These are phyloP conservation scores for Leucopternis melanops DNA, from an alignment of 2,113 vertebrate genomes.

Conservation along the genomic window DNA sequence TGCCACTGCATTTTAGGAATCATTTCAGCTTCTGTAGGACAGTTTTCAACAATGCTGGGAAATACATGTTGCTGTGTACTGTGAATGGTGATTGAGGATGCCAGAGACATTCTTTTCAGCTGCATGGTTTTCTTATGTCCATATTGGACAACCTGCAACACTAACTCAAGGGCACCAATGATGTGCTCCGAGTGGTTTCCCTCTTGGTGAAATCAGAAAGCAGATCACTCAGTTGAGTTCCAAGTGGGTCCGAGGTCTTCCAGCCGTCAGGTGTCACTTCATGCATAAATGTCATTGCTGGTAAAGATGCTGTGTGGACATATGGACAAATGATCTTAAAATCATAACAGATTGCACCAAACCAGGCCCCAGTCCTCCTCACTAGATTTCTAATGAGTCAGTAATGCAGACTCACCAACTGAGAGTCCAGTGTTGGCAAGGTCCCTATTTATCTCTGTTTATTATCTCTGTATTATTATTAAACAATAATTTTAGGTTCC, in stretches of 20 bases:
- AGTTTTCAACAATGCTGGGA: conserved; percentile 1
- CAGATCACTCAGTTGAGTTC: background rate
- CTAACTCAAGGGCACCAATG: background rate
- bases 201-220: background rate
- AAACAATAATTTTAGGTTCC: background rate
- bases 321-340: background rate
- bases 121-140: background rate
- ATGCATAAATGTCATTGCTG: background rate
- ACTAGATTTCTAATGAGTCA: background rate
- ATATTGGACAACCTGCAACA: background rate
- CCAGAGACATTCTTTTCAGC: background rate
- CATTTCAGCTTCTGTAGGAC: conserved; percentile 49
- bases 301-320: background rate
- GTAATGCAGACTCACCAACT: background rate
- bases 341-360: background rate
- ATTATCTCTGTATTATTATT: background rate
- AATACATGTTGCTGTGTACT: conserved; percentile 43
- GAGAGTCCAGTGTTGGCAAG: background rate
- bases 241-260: background rate
- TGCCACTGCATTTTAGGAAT: conserved; percentile 64
- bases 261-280: background rate
- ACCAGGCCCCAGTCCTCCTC: background rate
- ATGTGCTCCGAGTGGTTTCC: background rate
- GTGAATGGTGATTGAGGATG: background rate
- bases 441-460: background rate